Evolutionary conservation across 1,140 invertebrate genomes (phyloP), one percentile per base, ranked within the genome.

Genomic region (Orchesella cincta): DNA sequence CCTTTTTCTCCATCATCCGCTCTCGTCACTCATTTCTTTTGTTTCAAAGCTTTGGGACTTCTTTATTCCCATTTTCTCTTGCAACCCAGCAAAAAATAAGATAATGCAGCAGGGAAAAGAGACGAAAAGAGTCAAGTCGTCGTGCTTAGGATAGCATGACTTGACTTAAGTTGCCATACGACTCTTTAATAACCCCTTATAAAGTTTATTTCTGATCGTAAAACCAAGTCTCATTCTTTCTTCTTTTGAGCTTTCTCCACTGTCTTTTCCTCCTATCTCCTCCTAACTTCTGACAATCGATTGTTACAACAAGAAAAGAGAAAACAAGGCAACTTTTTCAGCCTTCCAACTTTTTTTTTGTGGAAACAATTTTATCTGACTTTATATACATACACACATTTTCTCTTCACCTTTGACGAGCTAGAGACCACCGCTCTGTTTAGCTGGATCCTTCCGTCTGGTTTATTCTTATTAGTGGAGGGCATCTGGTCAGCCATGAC

Each of bases 121-220:
- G 73, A 31, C 34, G 34, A 34, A 33, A 16, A 33, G 62, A 67
- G 62, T 67, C 62, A 67, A 67, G 62, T 67, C 31, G 62, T 67
- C 31, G 62, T 67, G 62, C 62, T 67, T 67, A 67, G 2, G 62
- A 67, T 67, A n/a, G 2, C 62, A 67, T 67, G 62, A 31, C 62
- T 73, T 73, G 23, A 39, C 20, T 73, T 39, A 29, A 52, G 33
- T 31, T 57, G 52, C 39, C 29, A n/a, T 57, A 74, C 34, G 52
- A 57, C 46, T 52, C 29, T 74, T 74, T 74, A 74, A 74, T 74
- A 74, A 74, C 73, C 71, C 73, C 39, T 74, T 74, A 74, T 74
- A 57, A 74, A 74, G 2, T 74, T 74, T 74, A 52, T 74, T 74
- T 23, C 31, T 74, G 51, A 74, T 74, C 73, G 39, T 74, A 74